These are phyloP conservation scores for Gonocerus acuteangulatus DNA, from an alignment of 2,888 invertebrate species.

Conservation along the genomic window DNA sequence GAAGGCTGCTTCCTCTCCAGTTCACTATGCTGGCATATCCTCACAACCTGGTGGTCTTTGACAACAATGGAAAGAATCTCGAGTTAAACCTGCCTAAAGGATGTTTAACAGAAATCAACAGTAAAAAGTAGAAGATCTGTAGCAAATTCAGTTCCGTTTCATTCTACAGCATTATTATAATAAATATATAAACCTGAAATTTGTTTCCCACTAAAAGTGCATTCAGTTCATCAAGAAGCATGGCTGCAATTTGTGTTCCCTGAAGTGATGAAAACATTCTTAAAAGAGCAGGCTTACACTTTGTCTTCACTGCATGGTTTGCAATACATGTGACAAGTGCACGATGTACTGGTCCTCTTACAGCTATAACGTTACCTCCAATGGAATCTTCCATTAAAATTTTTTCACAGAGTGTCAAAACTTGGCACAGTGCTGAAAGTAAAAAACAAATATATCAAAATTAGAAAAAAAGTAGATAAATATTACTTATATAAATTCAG, in stretches of 20 bases:
- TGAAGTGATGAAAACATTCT: conserved; percentile 52
- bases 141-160: no score
- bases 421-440: conserved; percentile 54
- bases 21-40: no score
- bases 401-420: conserved; percentile 65
- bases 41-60: no score
- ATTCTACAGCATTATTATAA: no score
- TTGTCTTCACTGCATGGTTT: conserved; percentile 56
- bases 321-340: conserved; percentile 64
- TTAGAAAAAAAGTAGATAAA: background rate
- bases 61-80: no score
- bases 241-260: conserved; percentile 55
- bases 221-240: conserved; percentile 59
- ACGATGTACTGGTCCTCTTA: conserved; percentile 52
- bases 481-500: no score
- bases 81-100: no score
- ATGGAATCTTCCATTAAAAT: conserved; percentile 62
- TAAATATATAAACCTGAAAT: no score
- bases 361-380: conserved; percentile 51
- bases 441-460: conserved; percentile 9
- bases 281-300: conserved; percentile 52
- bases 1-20: no score
- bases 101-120: no score
- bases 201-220: conserved; percentile 42
- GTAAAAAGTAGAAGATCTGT: no score